Conservation (phyloP, 2,888 invertebrate species). For the Thymelicus lineola region DNA sequence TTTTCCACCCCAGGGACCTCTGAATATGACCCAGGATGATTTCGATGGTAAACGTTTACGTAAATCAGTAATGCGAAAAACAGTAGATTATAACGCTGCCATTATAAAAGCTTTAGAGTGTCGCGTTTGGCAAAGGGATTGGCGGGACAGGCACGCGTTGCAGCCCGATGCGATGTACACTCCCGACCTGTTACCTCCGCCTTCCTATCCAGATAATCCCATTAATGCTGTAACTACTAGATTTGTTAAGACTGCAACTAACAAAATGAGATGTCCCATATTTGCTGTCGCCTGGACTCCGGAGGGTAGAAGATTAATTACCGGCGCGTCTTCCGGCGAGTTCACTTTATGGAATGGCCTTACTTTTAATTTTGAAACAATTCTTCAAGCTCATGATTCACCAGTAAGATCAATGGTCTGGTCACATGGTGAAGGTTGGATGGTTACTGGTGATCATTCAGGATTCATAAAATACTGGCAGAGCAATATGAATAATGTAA, state of each 20-base stretch:
- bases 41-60: slow-evolving; percentile 98
- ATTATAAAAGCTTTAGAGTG: slow-evolving; percentile 96
- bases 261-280: slow-evolving; percentile 99
- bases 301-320: slow-evolving; percentile 98
- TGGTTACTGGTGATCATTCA: slow-evolving; percentile 99
- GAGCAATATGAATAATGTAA: slow-evolving; percentile 99
- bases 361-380: slow-evolving; percentile 99
- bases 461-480: slow-evolving; percentile 99
- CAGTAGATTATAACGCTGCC: slow-evolving; percentile 98
- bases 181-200: slow-evolving; percentile 96
- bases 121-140: slow-evolving; percentile 98
- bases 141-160: slow-evolving; percentile 93
- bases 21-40: slow-evolving; percentile 93
- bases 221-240: slow-evolving; percentile 97
- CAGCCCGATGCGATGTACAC: slow-evolving; percentile 98
- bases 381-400: slow-evolving; percentile 99
- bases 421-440: slow-evolving; percentile 99
- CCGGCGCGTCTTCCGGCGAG: slow-evolving; percentile 99
- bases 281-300: slow-evolving; percentile 99
- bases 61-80: slow-evolving; percentile 98
- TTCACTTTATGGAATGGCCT: slow-evolving; percentile 99
- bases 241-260: slow-evolving; percentile 99
- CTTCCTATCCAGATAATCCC: slow-evolving; percentile 97
- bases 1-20: slow-evolving; percentile 81
- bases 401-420: slow-evolving; percentile 99